These are phyloP conservation scores for Ceraclea dissimilis DNA, from an alignment of 2,888 invertebrate genomes.

Conservation along the genomic window DNA sequence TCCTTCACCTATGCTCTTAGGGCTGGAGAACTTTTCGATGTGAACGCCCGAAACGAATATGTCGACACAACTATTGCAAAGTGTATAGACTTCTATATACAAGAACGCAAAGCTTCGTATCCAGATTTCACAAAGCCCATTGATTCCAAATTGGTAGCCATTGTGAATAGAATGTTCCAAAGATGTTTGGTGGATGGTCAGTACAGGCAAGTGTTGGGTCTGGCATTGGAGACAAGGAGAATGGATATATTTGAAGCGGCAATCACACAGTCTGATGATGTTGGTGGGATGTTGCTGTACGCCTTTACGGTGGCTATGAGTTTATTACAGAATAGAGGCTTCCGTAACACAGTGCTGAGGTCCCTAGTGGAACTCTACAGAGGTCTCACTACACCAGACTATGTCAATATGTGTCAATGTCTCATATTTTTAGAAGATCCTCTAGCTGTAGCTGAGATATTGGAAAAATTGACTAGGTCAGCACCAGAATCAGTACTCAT, in stretches of 20 bases:
- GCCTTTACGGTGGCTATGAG: conserved; percentile 97
- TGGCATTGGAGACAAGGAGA: conserved; percentile 91
- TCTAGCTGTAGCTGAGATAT: conserved; percentile 82
- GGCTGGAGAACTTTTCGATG: conserved; percentile 91
- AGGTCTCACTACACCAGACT: conserved; percentile 85
- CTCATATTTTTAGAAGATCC: conserved; percentile 95
- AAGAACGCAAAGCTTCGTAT: conserved; percentile 69
- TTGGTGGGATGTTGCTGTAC: conserved; percentile 84
- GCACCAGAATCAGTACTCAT: conserved; percentile 72
- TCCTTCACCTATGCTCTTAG: conserved; percentile 96
- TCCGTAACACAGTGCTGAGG: conserved; percentile 83
- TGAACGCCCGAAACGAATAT: conserved; percentile 89
- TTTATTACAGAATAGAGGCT: conserved; percentile 87
- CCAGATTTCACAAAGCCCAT: conserved; percentile 64
- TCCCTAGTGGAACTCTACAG: conserved; percentile 86
- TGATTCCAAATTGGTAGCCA: conserved; percentile 78
- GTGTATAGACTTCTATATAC: conserved; percentile 95
- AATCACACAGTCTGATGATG: conserved; percentile 87
- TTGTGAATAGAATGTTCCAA: conserved; percentile 96
- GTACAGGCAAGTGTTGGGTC: conserved; percentile 90
- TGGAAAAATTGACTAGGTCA: conserved; percentile 82
- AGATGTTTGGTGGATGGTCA: conserved; percentile 92
- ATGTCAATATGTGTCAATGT: conserved; percentile 98
- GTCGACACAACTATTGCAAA: conserved; percentile 96
- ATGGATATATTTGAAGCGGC: conserved; percentile 95